phyloP scores from a whole-genome alignment of 2,113 vertebrate genomes.

The Coptodon bakossiorum region DNA sequence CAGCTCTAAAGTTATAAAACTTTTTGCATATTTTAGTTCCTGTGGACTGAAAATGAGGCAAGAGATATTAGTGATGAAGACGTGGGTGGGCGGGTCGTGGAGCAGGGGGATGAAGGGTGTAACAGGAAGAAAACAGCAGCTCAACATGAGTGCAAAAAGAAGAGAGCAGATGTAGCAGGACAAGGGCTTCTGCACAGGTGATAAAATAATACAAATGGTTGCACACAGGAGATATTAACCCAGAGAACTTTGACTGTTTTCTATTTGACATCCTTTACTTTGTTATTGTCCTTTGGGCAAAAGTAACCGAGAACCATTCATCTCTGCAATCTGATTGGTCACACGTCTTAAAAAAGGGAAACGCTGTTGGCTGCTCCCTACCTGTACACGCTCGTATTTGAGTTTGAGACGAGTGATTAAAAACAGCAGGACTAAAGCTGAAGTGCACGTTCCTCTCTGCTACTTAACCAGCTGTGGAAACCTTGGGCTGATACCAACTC shows the following conservation, averaged over 20 bases:
- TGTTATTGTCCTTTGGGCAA: not conserved
- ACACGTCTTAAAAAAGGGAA: not conserved
- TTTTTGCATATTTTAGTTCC: rapidly evolving
- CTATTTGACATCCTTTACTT: not conserved
- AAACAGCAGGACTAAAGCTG: not conserved
- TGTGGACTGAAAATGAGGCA: constrained; percentile 1
- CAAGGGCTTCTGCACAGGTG: too few relatives aligned
- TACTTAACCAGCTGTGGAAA: rapidly evolving
- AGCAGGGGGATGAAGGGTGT: not conserved
- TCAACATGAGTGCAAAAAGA: not conserved
- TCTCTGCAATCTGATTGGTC: not conserved
- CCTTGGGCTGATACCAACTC: not conserved
- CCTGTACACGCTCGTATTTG: rapidly evolving
- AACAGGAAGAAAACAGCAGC: not conserved
- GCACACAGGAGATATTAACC: not conserved
- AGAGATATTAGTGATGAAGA: not conserved
- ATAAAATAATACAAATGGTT: not conserved
- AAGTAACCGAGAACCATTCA: not conserved
- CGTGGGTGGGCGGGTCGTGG: not conserved
- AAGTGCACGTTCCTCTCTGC: not conserved
- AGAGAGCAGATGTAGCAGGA: not conserved
- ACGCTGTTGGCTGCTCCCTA: too few relatives aligned
- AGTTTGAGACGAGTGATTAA: not conserved
- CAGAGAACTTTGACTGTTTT: not conserved
- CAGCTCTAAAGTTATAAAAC: not conserved